Conservation (phyloP, 2,113 vertebrate species). For the Grammomys dolichurus region DNA sequence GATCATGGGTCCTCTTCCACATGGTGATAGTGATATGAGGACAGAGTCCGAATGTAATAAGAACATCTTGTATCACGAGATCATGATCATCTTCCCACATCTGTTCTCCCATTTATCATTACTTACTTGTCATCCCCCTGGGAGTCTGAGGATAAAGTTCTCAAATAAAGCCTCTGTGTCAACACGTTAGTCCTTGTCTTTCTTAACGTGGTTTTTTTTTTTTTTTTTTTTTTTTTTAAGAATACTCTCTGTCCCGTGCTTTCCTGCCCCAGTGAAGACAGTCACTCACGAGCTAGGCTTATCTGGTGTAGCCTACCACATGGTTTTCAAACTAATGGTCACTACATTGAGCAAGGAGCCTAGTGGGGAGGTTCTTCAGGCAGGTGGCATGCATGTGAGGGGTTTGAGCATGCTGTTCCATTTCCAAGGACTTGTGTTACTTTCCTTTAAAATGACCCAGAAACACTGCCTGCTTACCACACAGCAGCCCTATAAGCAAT, state of each 20-base stretch:
- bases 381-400: not conserved
- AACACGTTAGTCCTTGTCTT: too few relatives aligned
- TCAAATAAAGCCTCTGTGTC: too few relatives aligned
- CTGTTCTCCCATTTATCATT: not conserved
- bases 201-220: too few relatives aligned
- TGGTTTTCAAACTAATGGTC: slow-evolving; percentile 69
- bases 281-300: not conserved
- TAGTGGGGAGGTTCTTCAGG: slow-evolving; percentile 8
- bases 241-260: not conserved
- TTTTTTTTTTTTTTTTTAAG: not conserved
- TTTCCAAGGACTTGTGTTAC: slow-evolving; percentile 12
- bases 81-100: not conserved
- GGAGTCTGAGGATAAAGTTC: not conserved
- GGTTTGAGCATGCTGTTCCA: not conserved
- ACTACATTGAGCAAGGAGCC: slow-evolving; percentile 50
- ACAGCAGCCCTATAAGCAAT: not conserved
- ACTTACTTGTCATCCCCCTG: not conserved
- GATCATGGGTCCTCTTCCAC: not conserved
- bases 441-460: not conserved
- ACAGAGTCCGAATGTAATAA: not conserved
- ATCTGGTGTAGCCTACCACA: slow-evolving; percentile 24
- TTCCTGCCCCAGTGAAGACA: not conserved
- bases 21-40: not conserved
- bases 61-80: not conserved
- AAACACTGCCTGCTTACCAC: not conserved